Percentiles rank a stretch among this genome's conserved stretches.
These are phyloP conservation scores for Sesia bembeciformis DNA, from an alignment of 2,888 invertebrate species.

Conservation along the genomic window DNA sequence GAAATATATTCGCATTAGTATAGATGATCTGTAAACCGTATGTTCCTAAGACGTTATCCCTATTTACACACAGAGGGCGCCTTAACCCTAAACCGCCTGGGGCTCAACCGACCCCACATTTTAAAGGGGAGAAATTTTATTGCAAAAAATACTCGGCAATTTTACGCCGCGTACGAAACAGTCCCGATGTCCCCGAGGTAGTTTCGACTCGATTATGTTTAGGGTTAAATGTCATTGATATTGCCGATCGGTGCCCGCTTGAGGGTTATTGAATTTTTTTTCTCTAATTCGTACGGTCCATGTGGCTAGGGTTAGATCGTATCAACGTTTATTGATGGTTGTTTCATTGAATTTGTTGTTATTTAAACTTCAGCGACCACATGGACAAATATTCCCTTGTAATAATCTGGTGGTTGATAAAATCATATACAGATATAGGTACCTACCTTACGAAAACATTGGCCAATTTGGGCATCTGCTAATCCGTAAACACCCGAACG, in stretches of 20 bases:
- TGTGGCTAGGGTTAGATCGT: constrained; percentile 33
- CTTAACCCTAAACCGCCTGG: constrained; percentile 42
- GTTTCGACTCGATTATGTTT: constrained; percentile 72
- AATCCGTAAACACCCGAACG: too few relatives aligned
- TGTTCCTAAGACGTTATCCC: not conserved
- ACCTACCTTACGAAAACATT: too few relatives aligned
- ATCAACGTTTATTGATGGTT: constrained; percentile 38
- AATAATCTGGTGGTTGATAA: too few relatives aligned
- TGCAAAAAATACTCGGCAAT: constrained; percentile 65
- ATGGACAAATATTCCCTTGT: not conserved
- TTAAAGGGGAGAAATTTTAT: constrained; percentile 51
- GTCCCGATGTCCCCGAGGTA: constrained; percentile 67
- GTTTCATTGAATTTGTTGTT: constrained; percentile 40
- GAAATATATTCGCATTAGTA: too few relatives aligned
- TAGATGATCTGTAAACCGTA: not conserved
- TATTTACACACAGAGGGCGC: constrained; percentile 15
- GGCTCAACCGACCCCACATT: constrained; percentile 45
- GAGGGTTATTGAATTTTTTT: constrained; percentile 62
- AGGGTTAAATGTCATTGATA: constrained; percentile 74
- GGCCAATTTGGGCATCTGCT: too few relatives aligned
- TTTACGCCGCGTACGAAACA: constrained; percentile 51
- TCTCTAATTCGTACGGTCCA: constrained; percentile 63
- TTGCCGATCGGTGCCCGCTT: constrained; percentile 57
- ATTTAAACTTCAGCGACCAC: constrained; percentile 5
- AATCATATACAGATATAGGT: too few relatives aligned